Percentiles rank a stretch among this genome's conserved stretches.
phyloP scores from a whole-genome alignment of 2,797 vertebrate genomes.

The Dryobates pubescens region DNA sequence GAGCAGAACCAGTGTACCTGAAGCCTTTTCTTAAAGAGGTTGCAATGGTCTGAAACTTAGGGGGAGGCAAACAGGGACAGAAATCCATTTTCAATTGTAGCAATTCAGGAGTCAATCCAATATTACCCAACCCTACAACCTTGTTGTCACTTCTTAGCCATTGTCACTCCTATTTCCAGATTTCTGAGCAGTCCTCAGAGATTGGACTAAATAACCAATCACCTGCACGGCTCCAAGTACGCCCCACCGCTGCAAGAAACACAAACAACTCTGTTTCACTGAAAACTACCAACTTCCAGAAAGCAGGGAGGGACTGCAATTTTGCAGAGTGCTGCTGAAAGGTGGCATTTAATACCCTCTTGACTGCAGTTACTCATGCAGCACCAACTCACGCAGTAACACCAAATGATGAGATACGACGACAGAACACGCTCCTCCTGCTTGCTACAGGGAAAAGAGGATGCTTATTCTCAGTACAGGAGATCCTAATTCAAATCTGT shows the following conservation, averaged over 20 bases:
- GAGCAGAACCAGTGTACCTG: not conserved
- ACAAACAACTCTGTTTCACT: not conserved
- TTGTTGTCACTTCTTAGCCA: not conserved
- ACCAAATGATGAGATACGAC: rapidly evolving
- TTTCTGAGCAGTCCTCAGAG: not conserved
- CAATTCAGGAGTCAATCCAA: not conserved
- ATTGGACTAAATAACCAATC: not conserved
- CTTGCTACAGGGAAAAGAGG: not conserved
- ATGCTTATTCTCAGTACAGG: not conserved
- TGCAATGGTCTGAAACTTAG: not conserved
- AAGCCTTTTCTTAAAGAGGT: not conserved
- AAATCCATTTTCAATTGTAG: not conserved
- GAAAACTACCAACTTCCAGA: not conserved
- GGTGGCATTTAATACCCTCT: not conserved
- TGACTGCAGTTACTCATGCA: not conserved
- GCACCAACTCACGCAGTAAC: not conserved
- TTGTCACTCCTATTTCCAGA: not conserved
- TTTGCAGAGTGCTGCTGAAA: not conserved
- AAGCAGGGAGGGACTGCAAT: not conserved
- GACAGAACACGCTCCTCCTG: not conserved
- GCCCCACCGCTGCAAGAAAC: not conserved
- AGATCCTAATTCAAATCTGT: not conserved
- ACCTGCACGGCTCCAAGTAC: not conserved
- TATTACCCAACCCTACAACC: not conserved
- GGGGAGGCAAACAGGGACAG: not conserved